Conservation (phyloP, 2,888 invertebrate genomes). For the Baronia brevicornis region DNA sequence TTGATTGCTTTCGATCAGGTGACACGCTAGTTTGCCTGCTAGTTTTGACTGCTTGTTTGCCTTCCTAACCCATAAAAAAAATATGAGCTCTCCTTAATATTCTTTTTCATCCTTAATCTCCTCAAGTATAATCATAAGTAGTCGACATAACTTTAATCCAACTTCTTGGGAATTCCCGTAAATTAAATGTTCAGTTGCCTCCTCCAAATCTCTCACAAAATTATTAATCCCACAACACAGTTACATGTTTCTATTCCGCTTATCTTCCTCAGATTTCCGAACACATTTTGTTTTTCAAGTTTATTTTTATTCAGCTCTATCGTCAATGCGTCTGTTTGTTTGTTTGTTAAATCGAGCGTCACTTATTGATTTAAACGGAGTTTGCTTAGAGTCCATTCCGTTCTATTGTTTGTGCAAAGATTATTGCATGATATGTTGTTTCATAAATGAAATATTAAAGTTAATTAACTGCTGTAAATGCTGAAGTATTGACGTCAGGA, state of each 20-base stretch:
- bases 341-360: slow-evolving; percentile 16
- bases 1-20: too few relatives aligned
- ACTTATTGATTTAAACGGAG: slow-evolving; percentile 23
- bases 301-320: slow-evolving; percentile 33
- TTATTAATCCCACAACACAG: slow-evolving; percentile 7
- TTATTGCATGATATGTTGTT: slow-evolving; percentile 18
- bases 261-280: slow-evolving; percentile 42
- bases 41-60: too few relatives aligned
- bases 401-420: slow-evolving; percentile 16
- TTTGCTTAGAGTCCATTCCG: slow-evolving; percentile 19
- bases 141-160: too few relatives aligned
- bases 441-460: slow-evolving; percentile 12
- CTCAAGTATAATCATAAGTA: too few relatives aligned
- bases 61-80: too few relatives aligned
- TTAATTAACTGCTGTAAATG: too few relatives aligned
- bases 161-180: neutral
- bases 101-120: too few relatives aligned
- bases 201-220: slow-evolving; percentile 10
- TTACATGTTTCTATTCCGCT: slow-evolving; percentile 40
- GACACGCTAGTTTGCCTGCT: too few relatives aligned
- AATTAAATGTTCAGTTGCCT: slow-evolving; percentile 5
- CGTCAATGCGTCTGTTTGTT: slow-evolving; percentile 29
- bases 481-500: too few relatives aligned
- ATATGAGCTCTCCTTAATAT: too few relatives aligned
- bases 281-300: slow-evolving; percentile 33